Evolutionary conservation across 2,888 invertebrate species (phyloP), one percentile per base, ranked within the genome.

Genomic region (Cinara cedri): DNA sequence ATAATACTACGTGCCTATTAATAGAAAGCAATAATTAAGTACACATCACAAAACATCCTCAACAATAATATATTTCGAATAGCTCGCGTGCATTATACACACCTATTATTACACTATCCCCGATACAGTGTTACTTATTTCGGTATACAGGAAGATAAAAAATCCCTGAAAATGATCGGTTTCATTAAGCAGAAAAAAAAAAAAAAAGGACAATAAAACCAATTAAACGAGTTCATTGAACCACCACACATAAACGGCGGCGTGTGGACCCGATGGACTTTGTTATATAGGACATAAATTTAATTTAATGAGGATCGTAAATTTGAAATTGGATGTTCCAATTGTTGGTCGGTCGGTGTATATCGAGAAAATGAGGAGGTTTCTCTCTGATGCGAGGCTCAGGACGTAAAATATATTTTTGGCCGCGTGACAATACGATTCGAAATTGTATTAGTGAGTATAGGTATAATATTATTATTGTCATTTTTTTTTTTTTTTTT

Each of bases 141-240:
- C 34, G 3, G 34, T 34, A 34, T 34, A 34, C 6, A 34, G 34
- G 6, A 34, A 3, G 3, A 6, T 14, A 19, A 62, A 62, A 72
- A 49, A 72, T 34, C 10, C 26, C n/a, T 49, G 19, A 49, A 72
- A 60, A 72, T 24, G 24, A 26, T 60, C 13, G 57, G 44, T 60
- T 72, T 72, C 24, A 14, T 26, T 60, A 9, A 34, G 21, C 10
- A 46, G 24, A 26, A 10, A 62, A 21, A 14, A 51, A 66, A 34
- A n/a, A n/a, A n/a, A 19, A 65, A n/a, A 46, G 21, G 24, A n/a
- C n/a, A 55, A 71, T 9, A 66, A 24, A 65, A 74, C 62, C 72
- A 65, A 76, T 57, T 76, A 68, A 34, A 66, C 34, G 57, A 66
- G 76, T 76, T 66, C 76, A 1, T 55, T 76, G 76, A 76, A 76